These are phyloP conservation scores for Halcyon senegalensis DNA, from an alignment of 2,113 vertebrate species.

Conservation along the genomic window DNA sequence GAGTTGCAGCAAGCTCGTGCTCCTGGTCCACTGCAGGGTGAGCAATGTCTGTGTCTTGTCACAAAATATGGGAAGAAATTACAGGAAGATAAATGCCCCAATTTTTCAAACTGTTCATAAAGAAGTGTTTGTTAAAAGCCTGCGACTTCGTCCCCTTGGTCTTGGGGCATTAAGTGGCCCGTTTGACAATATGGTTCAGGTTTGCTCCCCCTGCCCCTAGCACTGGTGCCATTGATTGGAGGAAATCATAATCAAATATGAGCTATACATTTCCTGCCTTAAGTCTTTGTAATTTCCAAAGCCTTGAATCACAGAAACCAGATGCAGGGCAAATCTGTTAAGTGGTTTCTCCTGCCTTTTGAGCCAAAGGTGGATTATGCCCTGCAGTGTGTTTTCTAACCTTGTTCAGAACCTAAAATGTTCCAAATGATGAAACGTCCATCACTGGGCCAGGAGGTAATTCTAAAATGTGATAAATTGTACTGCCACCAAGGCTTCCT, in stretches of 20 bases:
- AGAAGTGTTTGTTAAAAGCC: background rate
- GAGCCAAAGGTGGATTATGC: background rate
- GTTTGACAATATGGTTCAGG: rapidly evolving
- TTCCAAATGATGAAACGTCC: background rate
- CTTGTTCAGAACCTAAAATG: background rate
- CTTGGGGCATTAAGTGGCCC: rapidly evolving
- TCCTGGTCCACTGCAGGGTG: background rate
- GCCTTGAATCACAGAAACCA: background rate
- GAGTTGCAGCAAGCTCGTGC: background rate
- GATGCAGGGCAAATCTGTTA: background rate
- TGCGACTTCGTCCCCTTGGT: rapidly evolving
- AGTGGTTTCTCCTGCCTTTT: background rate
- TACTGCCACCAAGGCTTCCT: background rate
- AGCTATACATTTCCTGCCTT: background rate
- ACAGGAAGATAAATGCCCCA: background rate
- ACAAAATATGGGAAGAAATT: background rate
- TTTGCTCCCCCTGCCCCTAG: background rate
- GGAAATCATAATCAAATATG: background rate
- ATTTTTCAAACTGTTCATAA: background rate
- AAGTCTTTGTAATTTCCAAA: background rate
- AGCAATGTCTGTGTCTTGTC: background rate
- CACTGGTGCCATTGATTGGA: background rate
- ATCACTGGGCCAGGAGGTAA: background rate
- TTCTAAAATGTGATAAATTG: background rate
- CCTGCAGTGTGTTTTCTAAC: background rate